phyloP scores from a whole-genome alignment of 1,140 invertebrate genomes.

The Lepeophtheirus salmonis region DNA sequence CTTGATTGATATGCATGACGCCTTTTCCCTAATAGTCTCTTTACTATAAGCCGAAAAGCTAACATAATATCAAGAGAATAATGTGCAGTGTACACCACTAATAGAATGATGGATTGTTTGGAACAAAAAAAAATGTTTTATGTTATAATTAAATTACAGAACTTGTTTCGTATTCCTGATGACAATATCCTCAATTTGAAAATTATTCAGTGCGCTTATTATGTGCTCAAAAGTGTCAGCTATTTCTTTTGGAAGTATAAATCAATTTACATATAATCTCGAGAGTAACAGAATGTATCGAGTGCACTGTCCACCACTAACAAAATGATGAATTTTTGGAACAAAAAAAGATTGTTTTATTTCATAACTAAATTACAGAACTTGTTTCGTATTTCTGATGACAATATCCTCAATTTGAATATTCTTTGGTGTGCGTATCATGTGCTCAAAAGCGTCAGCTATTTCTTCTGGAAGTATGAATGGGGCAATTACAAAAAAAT shows the following conservation, averaged over 20 bases:
- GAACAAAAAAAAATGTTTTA: not conserved
- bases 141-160: not conserved
- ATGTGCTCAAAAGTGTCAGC: not conserved
- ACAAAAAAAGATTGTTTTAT: not conserved
- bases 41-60: no score
- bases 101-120: not conserved
- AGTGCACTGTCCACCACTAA: no score
- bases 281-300: no score
- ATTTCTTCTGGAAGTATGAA: not conserved
- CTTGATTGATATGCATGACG: no score
- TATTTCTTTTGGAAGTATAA: no score
- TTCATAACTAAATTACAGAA: not conserved
- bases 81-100: no score
- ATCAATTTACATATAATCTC: no score
- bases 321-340: not conserved
- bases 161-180: not conserved
- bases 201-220: not conserved
- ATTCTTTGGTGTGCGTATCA: not conserved
- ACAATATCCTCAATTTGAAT: not conserved
- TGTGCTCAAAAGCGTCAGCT: not conserved
- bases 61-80: no score
- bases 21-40: no score
- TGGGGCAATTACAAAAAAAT: not conserved
- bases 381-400: not conserved
- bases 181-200: not conserved